These are phyloP conservation scores for Chromis chromis DNA, from an alignment of 2,797 vertebrate genomes.

Conservation along the genomic window DNA sequence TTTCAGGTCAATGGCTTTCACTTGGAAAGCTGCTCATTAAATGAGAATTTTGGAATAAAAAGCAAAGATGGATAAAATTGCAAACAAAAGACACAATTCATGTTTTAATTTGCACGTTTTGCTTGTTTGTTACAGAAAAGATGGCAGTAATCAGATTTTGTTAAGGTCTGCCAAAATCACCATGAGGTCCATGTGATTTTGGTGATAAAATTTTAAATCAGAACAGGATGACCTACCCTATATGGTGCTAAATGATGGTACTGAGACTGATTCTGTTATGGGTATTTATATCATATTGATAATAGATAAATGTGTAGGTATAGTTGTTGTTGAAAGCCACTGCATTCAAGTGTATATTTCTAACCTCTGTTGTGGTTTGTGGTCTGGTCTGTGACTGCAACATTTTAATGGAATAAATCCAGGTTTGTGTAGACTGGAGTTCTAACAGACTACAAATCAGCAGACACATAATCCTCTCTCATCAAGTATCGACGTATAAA, in stretches of 20 bases:
- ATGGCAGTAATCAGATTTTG: constrained; percentile 6
- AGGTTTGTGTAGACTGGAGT: not conserved
- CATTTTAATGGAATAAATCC: constrained; percentile 2
- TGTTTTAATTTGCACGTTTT: constrained; percentile 14
- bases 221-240: too few species aligned
- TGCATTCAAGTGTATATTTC: too few species aligned
- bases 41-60: constrained; percentile 41
- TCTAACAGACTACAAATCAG: not conserved
- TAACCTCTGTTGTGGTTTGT: too few species aligned
- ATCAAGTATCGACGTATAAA: not conserved
- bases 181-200: constrained; percentile 13
- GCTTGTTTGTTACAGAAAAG: not conserved
- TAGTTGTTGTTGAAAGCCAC: too few species aligned
- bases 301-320: not conserved
- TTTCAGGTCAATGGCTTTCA: constrained; percentile 64
- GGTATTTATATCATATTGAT: too few species aligned
- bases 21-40: constrained; percentile 62
- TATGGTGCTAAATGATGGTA: too few species aligned
- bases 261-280: too few species aligned
- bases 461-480: not conserved
- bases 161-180: not conserved
- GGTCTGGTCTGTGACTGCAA: not conserved
- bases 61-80: constrained; percentile 31
- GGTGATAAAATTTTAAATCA: not conserved
- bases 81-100: constrained; percentile 29